Base-by-base conservation (phyloP, 2,888 invertebrate species). In the Arrhopalites spinosus region DNA sequence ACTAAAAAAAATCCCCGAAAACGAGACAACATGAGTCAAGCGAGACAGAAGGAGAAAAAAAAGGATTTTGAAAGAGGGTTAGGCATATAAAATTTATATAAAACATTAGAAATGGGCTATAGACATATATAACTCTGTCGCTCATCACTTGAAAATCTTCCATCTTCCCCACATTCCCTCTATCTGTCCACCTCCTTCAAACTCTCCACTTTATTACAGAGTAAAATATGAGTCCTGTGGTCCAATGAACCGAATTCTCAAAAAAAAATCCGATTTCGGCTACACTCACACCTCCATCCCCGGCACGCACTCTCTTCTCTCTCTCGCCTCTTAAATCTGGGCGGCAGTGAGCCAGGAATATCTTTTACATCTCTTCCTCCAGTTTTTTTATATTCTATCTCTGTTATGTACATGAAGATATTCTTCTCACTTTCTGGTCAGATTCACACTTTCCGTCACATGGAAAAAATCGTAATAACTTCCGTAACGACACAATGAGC, bases 1-100 rank as follows among this genome's bases (percentile, higher is more conserved):
- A 91, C 93, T 92, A 84, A 13, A 43, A 17, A 61, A 61, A 61
- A 2, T 59, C n/a, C n/a, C n/a, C n/a, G 47, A 15, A 5, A 17
- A 20, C 7, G 5, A 53, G 15, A 53, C 3, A 53, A 53, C 15
- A 17, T 53, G n/a, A 20, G n/a, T 20, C 53, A 17, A 20, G n/a
- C n/a, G n/a, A n/a, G n/a, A n/a, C n/a, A n/a, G 11, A 36, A 36
- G 36, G 5, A 36, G 11, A 36, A 36, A 36, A 36, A 36, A 36
- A 36, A 36, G 36, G 53, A 53, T 53, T 53, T 20, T 20, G 17
- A 15, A 53, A n/a, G n/a, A n/a, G n/a, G n/a, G n/a, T n/a, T n/a
- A n/a, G n/a, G 53, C 15, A 20, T 20, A 20, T 8, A 17, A 53
- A 53, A 20, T n/a, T 36, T 3, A 36, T 36, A 36, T 36, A 3